A percentile compares a stretch with the other conserved stretches of the same genome.
Conservation (phyloP, 1,140 invertebrate genomes). For the Lasaia peninsularis region DNA sequence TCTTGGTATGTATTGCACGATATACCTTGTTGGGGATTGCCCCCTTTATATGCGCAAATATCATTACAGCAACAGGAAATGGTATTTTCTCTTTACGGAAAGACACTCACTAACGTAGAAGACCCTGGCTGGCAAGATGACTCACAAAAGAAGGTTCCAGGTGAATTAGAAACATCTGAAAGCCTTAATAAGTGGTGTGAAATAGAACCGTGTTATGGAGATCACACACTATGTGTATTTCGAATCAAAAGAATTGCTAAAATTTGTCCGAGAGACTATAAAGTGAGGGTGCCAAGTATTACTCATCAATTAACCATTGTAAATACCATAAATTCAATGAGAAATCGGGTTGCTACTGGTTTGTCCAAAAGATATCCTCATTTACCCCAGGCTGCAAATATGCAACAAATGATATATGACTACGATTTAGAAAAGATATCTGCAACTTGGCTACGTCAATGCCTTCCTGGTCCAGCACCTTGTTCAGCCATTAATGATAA, state of each 20-base stretch:
- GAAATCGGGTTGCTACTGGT: conserved; percentile 54
- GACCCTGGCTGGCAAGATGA: conserved; percentile 20
- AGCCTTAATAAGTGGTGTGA: conserved; percentile 56
- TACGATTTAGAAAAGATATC: conserved; percentile 58
- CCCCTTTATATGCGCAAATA: conserved; percentile 49
- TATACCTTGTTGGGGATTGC: conserved; percentile 56
- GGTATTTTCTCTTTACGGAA: conserved; percentile 44
- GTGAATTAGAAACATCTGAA: background rate
- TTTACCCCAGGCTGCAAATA: conserved; percentile 59
- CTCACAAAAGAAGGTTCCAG: conserved; percentile 12
- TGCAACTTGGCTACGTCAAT: conserved; percentile 53
- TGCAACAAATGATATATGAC: conserved; percentile 63
- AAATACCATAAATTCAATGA: conserved; percentile 61
- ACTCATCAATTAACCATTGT: conserved; percentile 43
- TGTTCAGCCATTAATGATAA: conserved; percentile 51
- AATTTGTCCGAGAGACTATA: conserved; percentile 44
- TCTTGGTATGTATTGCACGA: conserved; percentile 56
- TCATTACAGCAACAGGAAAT: conserved; percentile 30
- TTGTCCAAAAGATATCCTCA: conserved; percentile 42
- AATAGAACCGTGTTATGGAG: conserved; percentile 54
- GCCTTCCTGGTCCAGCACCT: conserved; percentile 54
- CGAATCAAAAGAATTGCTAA: conserved; percentile 31
- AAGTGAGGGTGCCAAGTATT: conserved; percentile 37
- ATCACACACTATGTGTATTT: conserved; percentile 63
- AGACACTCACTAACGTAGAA: conserved; percentile 45